Conservation (phyloP, 2,113 vertebrate species). For the Circaetus cinerascens region DNA sequence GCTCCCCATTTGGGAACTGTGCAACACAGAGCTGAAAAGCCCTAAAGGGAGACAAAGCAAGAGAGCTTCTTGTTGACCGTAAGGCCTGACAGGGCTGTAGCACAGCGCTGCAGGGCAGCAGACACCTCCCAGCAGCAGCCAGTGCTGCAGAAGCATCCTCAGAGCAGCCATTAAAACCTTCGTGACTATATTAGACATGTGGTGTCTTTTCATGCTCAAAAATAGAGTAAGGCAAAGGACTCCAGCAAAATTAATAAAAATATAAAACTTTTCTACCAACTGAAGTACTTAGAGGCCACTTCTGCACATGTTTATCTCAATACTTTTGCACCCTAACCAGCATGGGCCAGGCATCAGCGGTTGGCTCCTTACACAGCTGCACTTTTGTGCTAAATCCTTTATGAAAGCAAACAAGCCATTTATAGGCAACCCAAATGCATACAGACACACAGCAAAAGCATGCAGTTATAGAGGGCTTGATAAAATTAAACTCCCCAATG, state of each 20-base stretch:
- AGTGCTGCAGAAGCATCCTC: neutral
- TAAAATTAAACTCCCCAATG: slow-evolving; percentile 33
- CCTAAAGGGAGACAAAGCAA: neutral
- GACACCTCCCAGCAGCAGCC: neutral
- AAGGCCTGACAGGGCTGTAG: neutral
- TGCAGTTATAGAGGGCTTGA: neutral
- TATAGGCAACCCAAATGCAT: neutral
- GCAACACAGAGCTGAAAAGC: neutral
- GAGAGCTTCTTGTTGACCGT: neutral
- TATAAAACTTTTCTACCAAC: neutral
- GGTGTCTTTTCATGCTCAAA: neutral
- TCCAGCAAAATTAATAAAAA: neutral
- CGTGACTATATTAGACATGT: neutral
- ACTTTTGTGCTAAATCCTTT: neutral
- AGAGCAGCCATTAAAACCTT: neutral
- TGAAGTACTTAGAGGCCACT: neutral
- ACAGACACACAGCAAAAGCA: neutral
- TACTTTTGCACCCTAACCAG: neutral
- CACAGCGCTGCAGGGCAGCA: neutral
- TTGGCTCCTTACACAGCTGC: neutral
- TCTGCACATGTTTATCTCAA: neutral
- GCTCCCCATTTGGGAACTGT: neutral
- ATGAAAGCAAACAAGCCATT: neutral
- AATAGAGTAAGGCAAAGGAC: neutral
- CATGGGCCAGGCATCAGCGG: neutral